Base-by-base conservation (phyloP, 2,797 vertebrate species). In the Acanthopagrus latus region DNA sequence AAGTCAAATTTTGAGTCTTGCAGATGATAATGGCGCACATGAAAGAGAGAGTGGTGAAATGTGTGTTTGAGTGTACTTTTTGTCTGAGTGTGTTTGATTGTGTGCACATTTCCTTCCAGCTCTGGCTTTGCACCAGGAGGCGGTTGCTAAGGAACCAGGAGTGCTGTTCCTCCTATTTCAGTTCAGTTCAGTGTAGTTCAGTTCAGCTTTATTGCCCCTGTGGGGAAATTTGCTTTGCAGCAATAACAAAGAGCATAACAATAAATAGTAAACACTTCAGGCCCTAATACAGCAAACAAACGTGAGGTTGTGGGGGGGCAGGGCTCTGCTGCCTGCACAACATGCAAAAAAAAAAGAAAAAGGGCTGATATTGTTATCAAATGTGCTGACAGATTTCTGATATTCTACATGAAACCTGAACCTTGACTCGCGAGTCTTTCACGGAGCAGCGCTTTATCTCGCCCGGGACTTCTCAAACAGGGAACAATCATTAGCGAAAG, bases 71-170 rank as follows among this genome's bases (percentile, higher is more conserved):
- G 10, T 65, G 58, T 74, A 52, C 38, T 56, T 75, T 44, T 70
- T 27, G 58, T 77, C 4, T 87, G 74, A 83, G 63, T 81, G 14
- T 81, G 63, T 62, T 0, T 41, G 57, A 44, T 17, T 58, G 27
- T 64, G 73, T 71, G 68, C 62, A 83, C 88, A 72, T 74, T 85
- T 93, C 89, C 80, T 78, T 80, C 71, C 73, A 89, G 57, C 91
- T 86, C 82, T 86, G 89, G 90, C 90, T 4, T 27, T 2, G 68
- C 78, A 92, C 95, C 94, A 92, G 63, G 85, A 93, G 91, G 91
- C 0, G 59, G 94, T 95, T 97, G 95, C 96, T 94, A 95, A 94
- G 94, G 91, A 95, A 94, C 93, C 93, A 83, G 71, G 73, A 91
- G 87, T 84, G 60, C 85, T 44, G 51, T 81, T 76, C 68, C 75